These are phyloP conservation scores for Pilophorus perplexus DNA, from an alignment of 2,888 invertebrate genomes.

Conservation along the genomic window DNA sequence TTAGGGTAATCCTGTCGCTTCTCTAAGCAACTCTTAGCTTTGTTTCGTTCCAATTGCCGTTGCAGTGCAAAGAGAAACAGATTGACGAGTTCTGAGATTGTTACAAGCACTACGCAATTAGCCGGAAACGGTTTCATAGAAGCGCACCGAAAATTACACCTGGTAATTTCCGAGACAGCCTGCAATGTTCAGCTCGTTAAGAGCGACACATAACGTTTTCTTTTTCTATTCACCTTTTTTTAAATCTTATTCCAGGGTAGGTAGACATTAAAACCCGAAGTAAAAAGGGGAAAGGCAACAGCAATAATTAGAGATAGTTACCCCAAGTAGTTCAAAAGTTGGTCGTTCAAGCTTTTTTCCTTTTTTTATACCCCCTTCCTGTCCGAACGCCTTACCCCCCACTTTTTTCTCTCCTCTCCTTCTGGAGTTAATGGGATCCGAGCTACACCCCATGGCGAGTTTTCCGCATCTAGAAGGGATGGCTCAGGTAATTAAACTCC, in stretches of 20 bases:
- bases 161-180: too few species aligned
- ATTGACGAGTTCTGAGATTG: too few species aligned
- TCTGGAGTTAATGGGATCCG: slow-evolving; percentile 15
- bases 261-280: background rate
- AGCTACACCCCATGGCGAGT: slow-evolving; percentile 1
- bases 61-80: too few species aligned
- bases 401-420: background rate
- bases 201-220: background rate
- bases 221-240: background rate
- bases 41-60: too few species aligned
- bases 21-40: too few species aligned
- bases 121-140: too few species aligned
- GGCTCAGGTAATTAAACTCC: slow-evolving; percentile 16
- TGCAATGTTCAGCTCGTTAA: too few species aligned
- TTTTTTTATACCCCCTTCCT: background rate
- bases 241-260: background rate
- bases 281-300: background rate
- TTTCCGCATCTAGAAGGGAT: slow-evolving; percentile 7
- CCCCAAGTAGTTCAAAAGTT: slow-evolving; percentile 8
- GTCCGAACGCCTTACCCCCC: too few species aligned
- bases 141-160: too few species aligned
- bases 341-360: background rate
- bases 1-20: too few species aligned
- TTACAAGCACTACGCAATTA: too few species aligned
- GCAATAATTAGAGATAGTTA: slow-evolving; percentile 12